Evolutionary conservation across 1,140 invertebrate genomes (phyloP), one percentile per base, ranked within the genome.

Genomic region (Cotesia chilonis): DNA sequence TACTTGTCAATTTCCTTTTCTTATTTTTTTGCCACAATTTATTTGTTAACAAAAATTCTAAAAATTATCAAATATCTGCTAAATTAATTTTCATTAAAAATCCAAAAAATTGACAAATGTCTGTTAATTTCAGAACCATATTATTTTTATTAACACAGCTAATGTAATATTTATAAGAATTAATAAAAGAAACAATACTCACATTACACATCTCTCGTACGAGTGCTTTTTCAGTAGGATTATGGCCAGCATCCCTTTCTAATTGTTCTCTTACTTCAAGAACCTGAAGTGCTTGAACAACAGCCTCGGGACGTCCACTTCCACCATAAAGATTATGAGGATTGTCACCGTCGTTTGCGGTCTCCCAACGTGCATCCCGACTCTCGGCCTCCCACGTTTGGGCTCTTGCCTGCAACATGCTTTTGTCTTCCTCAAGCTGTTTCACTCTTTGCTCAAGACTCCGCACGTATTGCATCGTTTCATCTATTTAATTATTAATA

Each of bases 181-280:
- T 28, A 28, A 28, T 28, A 28, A 28, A 28, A 28, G 1, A 28
- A 57, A 71, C 51, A 14, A 37, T 54, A 88, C 91, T 89, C 88
- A 98, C 96, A 88, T 98, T 98, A 87, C 96, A 98, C 96, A 98
- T 98, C 88, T 98, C 96, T 76, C 95, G 90, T 35, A 98, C 94
- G 66, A 98, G 89, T 9, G 96, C 96, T 83, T 96, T 96, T 83
- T 98, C 96, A 5, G 94, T 93, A 47, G 41, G 41, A 76, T 96
- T 94, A 79, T 95, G 95, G 82, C 97, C 91, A 75, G 92, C 89
- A 60, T 92, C 91, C 63, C 92, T 89, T 81, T 97, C 95, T 54
- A 97, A 87, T 79, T 95, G 92, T 82, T 97, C 95, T 79, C 96
- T 90, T 14, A 97, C 94, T 88, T 97, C 95, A 63, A 97, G 88